Base-by-base conservation (phyloP, 2,797 vertebrate species). In the Okamejei kenojei region DNA sequence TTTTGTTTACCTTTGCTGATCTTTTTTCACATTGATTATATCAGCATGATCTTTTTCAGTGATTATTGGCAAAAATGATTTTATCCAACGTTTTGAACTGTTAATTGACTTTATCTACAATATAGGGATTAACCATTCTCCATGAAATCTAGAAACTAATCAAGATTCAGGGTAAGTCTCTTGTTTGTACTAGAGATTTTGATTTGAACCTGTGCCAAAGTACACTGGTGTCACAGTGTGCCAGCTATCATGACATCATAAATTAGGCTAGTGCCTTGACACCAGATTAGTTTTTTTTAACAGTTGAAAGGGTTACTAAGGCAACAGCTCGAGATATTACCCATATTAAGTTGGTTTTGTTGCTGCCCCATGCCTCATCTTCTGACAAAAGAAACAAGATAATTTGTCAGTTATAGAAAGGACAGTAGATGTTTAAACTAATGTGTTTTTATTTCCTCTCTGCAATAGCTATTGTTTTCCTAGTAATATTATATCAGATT, bases 401-500 rank as follows among this genome's bases (percentile, higher is more conserved):
- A 3, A 7, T 32, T 86, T 32, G 61, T 65, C 23, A 84, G 8
- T 11, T 61, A n/a, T 61, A 21, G 29, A 63, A 11, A 63, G 82
- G 29, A 58, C 29, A 63, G 58, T 65, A 86, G 54, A 35, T 88
- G 7, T 35, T n/a, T 63, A 88, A 65, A 65, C 58, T 88, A n/a
- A 61, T 17, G 61, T 1, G 0, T 1, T 88, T 65, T 65, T 61
- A 26, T 54, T 32, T 32, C 19, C 71, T 23, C n/a, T 7, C 45
- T 29, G 80, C 61, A 7, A 19, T 65, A n/a, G 54, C 19, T 32
- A 65, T 88, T 35, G 61, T 7, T 65, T 88, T 21, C 80, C 21
- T 13, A 35, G n/a, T 88, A 86, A 63, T 65, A 82, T 58, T 26
- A 88, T 15, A 88, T 88, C 84, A 65, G 84, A 88, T 88, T 88